Base-by-base conservation (phyloP, 2,113 vertebrate genomes). In the Cyanoliseus patagonus region DNA sequence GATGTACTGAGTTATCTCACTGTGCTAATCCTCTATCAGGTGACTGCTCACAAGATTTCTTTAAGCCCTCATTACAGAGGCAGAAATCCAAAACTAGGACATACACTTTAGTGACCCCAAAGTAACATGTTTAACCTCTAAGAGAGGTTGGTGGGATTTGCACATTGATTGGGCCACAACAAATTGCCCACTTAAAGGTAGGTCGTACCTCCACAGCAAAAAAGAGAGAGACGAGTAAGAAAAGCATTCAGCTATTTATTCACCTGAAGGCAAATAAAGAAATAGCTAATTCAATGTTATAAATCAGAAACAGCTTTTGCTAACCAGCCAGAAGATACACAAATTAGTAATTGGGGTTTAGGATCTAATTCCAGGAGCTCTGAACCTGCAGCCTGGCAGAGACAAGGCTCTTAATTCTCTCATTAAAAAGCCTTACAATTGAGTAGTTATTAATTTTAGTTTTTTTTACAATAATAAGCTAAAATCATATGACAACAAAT, bases 21-120 rank as follows among this genome's bases (percentile, higher is more conserved):
- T n/a, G 57, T 39, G 93, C 96, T 98, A 98, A 99, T 98, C 98
- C 97, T 66, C 92, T 59, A 52, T 98, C 98, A 98, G 98, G 98
- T 98, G 98, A 98, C 96, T 97, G 88, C 97, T 99, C 98, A 98
- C 97, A 98, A 98, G 98, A 96, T 97, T 92, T 90, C 89, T 74
- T 77, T 95, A 95, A 97, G 92, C 87, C 59, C 95, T 94, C 82
- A 76, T 87, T 73, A 96, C 86, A 33, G 89, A 97, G 94, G 95
- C 73, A 84, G 64, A 78, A 87, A 78, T 28, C 62, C 79, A 63
- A 51, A 94, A 96, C 87, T 31, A 92, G 96, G 93, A 91, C 72
- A 80, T 33, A 88, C 61, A 59, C 86, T 95, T n/a, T 47, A 74
- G 76, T 97, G 97, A 98, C 97, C 80, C 94, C 90, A 94, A 96